Base-by-base conservation (phyloP, 2,888 invertebrate genomes). In the Ophion ellenae region DNA sequence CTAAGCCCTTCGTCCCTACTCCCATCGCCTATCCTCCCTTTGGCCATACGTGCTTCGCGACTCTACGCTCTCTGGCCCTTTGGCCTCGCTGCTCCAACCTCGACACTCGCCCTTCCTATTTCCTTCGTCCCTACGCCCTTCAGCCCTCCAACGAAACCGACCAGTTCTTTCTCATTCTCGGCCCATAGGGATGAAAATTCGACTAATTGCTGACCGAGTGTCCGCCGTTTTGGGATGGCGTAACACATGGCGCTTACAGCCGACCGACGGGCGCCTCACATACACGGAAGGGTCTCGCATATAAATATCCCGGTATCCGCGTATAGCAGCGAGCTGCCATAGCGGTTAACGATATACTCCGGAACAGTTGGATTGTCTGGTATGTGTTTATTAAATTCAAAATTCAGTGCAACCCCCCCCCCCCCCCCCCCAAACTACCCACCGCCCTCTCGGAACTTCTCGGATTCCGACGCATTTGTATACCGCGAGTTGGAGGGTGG, bases 331-430 rank as follows among this genome's bases (percentile, higher is more conserved):
- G 32, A 32, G 32, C 45, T 32, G 47, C 47, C 17, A 20, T 28
- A 69, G 59, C 59, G 69, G 45, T 45, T 69, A 69, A 69, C 69
- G 57, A 24, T 24, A 69, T 32, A 40, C 61, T 24, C 17, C 45
- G 10, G n/a, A 45, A 36, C 17, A n/a, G 70, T n/a, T 20, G 53
- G 64, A 64, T 71, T 69, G 88, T 86, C 84, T 88, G 91, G 89
- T 91, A 91, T 91, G 91, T 90, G 90, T 90, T 90, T 91, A 91
- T 91, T 91, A 91, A 91, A 91, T 91, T 91, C 89, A 89, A 88
- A 91, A 91, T 90, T 91, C 88, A 88, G 88, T 85, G 88, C 59
- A 61, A 4, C 6, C n/a, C 59, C 59, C n/a, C n/a, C 3, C 59
- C 6, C n/a, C 59, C 59, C n/a, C n/a, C 3, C 59, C n/a, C 11